Evolutionary conservation across 2,113 vertebrate species (phyloP), one percentile per base, ranked within the genome.

Genomic region (Triplophysa dalaica): DNA sequence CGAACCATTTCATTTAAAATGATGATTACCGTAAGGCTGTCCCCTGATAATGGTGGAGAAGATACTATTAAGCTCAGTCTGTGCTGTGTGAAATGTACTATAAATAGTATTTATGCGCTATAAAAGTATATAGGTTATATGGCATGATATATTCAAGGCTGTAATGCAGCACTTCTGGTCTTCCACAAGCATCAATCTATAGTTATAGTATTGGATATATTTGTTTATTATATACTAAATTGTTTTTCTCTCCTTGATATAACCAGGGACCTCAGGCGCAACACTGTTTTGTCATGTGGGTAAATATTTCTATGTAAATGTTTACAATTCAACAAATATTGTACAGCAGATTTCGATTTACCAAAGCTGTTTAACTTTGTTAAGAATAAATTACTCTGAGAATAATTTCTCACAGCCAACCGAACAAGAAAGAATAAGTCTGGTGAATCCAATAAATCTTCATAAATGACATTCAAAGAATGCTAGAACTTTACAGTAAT

Each of bases 391-490:
- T 58, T 33, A 7, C 52, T 58, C 19, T 0, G 17, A 38, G 33
- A n/a, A 41, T n/a, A 22, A 43, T 60, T 73, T 60, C 33, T 60
- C 12, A 22, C 2, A 43, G n/a, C 12, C 14, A 73, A 73, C 29
- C 29, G 22, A 73, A 73, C 12, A 41, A 43, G 52, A 24, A 6
- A 33, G 48, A 54, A 38, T 72, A 56, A 38, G 26, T 19, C 50
- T 72, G 33, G 26, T 19, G 60, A 73, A 73, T 73, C 54, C 54
- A 43, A 5, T 60, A 73, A 43, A 73, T 73, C 70, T n/a, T 60
- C 58, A 73, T 60, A 14, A 60, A 60, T 26, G 12, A 60, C 29
- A 73, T 74, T 60, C 54, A 60, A 11, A 58, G 4, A 38, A 10
- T 21, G 19, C 16, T 58, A 21, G 19, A n/a, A 21, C 8, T n/a